These are phyloP conservation scores for Melieria omissa DNA, from an alignment of 2,888 invertebrate species.

Conservation along the genomic window DNA sequence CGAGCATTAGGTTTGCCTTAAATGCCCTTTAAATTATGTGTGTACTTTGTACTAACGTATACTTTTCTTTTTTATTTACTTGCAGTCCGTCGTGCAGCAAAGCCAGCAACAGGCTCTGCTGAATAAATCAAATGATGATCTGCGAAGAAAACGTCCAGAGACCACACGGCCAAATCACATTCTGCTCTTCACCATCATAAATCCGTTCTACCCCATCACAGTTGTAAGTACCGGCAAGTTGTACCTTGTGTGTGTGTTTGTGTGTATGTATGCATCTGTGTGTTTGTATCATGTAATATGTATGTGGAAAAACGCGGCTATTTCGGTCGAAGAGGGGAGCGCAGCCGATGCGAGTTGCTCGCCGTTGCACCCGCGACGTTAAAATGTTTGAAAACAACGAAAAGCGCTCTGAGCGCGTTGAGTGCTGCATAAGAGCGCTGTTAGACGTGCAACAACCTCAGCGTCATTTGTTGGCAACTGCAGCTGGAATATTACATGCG, in stretches of 20 bases:
- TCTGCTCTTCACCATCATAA: conserved; percentile 95
- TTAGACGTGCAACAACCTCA: conserved; percentile 31
- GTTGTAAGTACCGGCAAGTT: conserved; percentile 81
- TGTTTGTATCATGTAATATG: conserved; percentile 1
- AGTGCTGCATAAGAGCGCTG: conserved; percentile 25
- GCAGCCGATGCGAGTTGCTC: not conserved
- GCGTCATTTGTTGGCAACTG: not conserved
- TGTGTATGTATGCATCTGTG: conserved; percentile 24
- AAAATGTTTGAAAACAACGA: too few relatives aligned
- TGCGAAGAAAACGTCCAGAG: conserved; percentile 80
- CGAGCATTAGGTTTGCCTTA: too few relatives aligned
- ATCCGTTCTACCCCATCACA: conserved; percentile 98
- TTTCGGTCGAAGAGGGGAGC: conserved; percentile 19
- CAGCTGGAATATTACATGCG: not conserved
- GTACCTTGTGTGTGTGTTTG: not conserved
- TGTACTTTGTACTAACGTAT: too few relatives aligned
- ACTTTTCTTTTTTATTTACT: conserved; percentile 27
- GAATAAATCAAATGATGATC: conserved; percentile 71
- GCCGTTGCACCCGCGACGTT: too few relatives aligned
- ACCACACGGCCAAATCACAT: conserved; percentile 95
- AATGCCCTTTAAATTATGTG: too few relatives aligned
- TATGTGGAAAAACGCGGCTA: conserved; percentile 15
- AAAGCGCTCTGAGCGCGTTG: not conserved
- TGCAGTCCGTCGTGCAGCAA: conserved; percentile 63
- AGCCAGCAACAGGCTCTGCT: conserved; percentile 65